Base-by-base conservation (phyloP, 2,113 vertebrate genomes). In the Scartelaos histophorus region DNA sequence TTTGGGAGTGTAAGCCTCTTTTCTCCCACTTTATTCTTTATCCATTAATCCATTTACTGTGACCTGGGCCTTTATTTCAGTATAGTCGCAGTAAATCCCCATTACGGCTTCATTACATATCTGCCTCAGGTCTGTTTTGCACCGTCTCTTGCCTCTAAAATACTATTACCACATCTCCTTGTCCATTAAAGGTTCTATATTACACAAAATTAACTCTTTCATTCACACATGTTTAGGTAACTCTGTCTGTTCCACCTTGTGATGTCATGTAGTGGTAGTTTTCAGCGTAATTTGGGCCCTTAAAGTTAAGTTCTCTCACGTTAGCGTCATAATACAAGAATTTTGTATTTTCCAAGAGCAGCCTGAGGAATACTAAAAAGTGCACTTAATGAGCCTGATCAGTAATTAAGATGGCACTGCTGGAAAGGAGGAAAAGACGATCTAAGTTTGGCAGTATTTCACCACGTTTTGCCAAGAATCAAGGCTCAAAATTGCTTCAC, bases 41-140 rank as follows among this genome's bases (percentile, higher is more conserved):
- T 66, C 73, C 66, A 77, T 79, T 86, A 88, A 89, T 88, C 82
- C 77, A 67, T 84, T 85, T 3, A 45, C 66, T 62, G 66, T 76
- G 70, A 73, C 68, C 54, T 73, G 68, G 53, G 68, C 56, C 19
- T 64, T 83, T 82, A 73, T 81, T 81, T 61, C 67, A 49, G 49
- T 54, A 64, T 83, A 69, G 66, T 0, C 3, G 22, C 35, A 60
- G 74, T 70, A 71, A 70, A 66, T 46, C 60, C 25, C 0, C 13
- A 45, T 66, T 53, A 22, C 22, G 54, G 70, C 49, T 11, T 51
- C n/a, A 71, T 21, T 43, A 19, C 13, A 54, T 51, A 24, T 69
- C 15, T 21, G 19, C 17, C 5, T 29, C 61, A 66, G 57, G 43
- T 56, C 15, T n/a, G n/a, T 24, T 53, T 47, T 54, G 19, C 7